Percentiles rank a stretch among this genome's conserved stretches.
These are phyloP conservation scores for Phasianus colchicus DNA, from an alignment of 2,113 vertebrate species.

Conservation along the genomic window DNA sequence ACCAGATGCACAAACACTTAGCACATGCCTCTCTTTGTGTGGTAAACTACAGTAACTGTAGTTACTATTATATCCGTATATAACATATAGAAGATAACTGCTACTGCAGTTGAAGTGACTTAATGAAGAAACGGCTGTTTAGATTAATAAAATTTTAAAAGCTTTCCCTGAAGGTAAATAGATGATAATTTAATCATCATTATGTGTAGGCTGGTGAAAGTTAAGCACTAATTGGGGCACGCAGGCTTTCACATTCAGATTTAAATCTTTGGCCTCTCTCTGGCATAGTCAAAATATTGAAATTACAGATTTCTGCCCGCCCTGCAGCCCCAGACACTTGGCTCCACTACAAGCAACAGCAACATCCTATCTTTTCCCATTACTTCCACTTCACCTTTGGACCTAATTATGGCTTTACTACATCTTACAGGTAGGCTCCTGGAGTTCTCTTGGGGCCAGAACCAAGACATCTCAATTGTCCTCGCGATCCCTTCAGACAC, in stretches of 20 bases:
- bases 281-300: not conserved
- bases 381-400: not conserved
- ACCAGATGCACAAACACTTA: not conserved
- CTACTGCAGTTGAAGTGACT: not conserved
- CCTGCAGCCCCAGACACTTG: fast-evolving
- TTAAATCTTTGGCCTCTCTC: not conserved
- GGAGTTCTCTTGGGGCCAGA: not conserved
- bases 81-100: not conserved
- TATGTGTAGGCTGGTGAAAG: not conserved
- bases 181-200: not conserved
- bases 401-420: not conserved
- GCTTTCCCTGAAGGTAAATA: not conserved
- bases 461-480: not conserved
- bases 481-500: not conserved
- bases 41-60: not conserved
- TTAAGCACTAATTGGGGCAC: not conserved
- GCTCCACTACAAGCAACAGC: not conserved
- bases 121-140: not conserved
- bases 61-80: fast-evolving
- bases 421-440: not conserved
- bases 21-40: not conserved
- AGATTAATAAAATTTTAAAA: not conserved
- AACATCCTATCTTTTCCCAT: not conserved
- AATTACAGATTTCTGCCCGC: not conserved
- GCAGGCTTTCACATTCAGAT: not conserved